Conservation (phyloP, 1,140 invertebrate genomes). For the Pseudomyrmex dendroicus region DNA sequence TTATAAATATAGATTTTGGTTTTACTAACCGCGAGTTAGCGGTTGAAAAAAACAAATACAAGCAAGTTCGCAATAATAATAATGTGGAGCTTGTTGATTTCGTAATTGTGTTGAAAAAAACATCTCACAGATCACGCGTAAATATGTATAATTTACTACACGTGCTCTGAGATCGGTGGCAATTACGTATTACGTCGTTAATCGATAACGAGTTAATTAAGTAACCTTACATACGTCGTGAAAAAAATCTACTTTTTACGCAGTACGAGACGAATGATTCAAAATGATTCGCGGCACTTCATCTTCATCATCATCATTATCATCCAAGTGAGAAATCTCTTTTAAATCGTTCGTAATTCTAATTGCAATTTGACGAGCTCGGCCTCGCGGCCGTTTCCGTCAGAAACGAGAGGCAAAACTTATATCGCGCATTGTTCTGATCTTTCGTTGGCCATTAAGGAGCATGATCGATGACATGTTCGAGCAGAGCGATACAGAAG, state of each 20-base stretch:
- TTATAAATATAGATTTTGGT: too few relatives aligned
- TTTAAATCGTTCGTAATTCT: constrained; percentile 71
- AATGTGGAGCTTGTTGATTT: neutral
- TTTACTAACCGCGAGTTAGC: too few relatives aligned
- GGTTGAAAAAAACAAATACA: too few relatives aligned
- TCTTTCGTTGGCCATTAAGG: constrained; percentile 44
- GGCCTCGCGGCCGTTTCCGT: constrained; percentile 45
- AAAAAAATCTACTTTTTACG: neutral
- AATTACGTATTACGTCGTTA: constrained; percentile 22
- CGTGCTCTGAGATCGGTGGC: neutral
- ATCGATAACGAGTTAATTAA: constrained; percentile 50
- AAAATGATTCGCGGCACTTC: neutral
- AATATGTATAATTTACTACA: constrained; percentile 12
- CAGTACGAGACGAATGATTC: neutral
- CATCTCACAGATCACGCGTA: neutral
- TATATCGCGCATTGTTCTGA: constrained; percentile 44
- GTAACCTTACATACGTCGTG: neutral
- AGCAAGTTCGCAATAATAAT: too few relatives aligned
- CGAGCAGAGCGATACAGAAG: neutral
- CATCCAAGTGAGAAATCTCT: constrained; percentile 67
- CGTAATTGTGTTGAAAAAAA: neutral
- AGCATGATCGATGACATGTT: constrained; percentile 68
- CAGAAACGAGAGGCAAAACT: constrained; percentile 21
- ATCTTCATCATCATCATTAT: constrained; percentile 28
- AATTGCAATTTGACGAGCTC: constrained; percentile 74